Conservation (phyloP, 2,113 vertebrate species). For the Seriola rivoliana region DNA sequence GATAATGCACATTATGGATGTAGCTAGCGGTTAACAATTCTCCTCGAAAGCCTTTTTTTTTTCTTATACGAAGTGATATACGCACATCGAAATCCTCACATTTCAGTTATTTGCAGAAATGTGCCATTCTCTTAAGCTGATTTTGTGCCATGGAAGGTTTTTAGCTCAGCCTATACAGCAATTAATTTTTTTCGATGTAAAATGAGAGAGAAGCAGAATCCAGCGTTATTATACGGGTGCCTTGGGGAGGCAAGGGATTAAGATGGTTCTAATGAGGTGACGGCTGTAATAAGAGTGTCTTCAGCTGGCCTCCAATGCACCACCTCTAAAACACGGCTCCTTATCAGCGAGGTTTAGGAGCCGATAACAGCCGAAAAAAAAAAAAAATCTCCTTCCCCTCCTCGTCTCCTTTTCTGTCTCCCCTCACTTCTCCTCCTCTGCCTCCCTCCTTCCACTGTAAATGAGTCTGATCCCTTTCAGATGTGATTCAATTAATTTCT, state of each 20-base stretch:
- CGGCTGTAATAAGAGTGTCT: slow-evolving; percentile 86
- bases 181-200: slow-evolving; percentile 82
- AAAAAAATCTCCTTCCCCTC: slow-evolving; percentile 42
- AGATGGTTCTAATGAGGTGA: slow-evolving; percentile 87
- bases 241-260: slow-evolving; percentile 84
- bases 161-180: slow-evolving; percentile 78
- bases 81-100: slow-evolving; percentile 44
- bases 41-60: slow-evolving; percentile 30
- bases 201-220: slow-evolving; percentile 82
- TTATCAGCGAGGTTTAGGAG: slow-evolving; percentile 82
- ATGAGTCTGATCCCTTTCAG: slow-evolving; percentile 87
- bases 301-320: slow-evolving; percentile 77
- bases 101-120: slow-evolving; percentile 47
- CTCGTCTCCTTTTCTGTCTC: slow-evolving; percentile 53
- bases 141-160: slow-evolving; percentile 71
- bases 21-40: slow-evolving; percentile 65
- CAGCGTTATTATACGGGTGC: slow-evolving; percentile 82
- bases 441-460: slow-evolving; percentile 77
- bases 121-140: slow-evolving; percentile 63
- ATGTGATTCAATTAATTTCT: slow-evolving; percentile 88
- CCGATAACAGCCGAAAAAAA: slow-evolving; percentile 73
- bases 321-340: slow-evolving; percentile 75
- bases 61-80: slow-evolving; percentile 36
- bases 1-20: slow-evolving; percentile 73
- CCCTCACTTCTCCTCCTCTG: slow-evolving; percentile 71